phyloP scores from a whole-genome alignment of 2,888 invertebrate species.

The Apodemia hepburni region DNA sequence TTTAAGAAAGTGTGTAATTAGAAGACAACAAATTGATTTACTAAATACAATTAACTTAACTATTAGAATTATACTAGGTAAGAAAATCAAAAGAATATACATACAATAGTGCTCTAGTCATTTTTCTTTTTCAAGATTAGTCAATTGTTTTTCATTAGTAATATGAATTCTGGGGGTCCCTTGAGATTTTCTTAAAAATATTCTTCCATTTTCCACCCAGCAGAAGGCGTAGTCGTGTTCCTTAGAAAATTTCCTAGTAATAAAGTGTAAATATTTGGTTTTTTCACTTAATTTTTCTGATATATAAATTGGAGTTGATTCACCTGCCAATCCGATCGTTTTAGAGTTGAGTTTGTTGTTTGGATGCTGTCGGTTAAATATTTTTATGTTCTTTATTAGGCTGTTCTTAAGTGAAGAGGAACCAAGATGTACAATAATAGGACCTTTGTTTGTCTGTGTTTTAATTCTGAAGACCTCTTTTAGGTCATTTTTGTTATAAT shows the following conservation, averaged over 20 bases:
- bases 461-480: background rate
- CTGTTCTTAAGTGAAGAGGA: background rate
- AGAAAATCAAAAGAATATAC: too few relatives aligned
- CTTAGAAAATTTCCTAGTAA: background rate
- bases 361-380: background rate
- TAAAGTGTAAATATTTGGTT: background rate
- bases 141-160: too few relatives aligned
- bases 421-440: background rate
- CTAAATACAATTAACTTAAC: too few relatives aligned
- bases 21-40: too few relatives aligned
- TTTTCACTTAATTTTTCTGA: background rate
- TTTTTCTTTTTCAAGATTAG: too few relatives aligned
- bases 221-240: background rate
- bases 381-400: background rate
- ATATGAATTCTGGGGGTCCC: background rate
- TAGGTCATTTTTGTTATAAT: background rate
- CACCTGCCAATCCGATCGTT: background rate
- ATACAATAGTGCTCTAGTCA: too few relatives aligned
- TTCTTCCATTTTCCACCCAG: background rate
- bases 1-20: too few relatives aligned
- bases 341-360: background rate
- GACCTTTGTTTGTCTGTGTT: background rate
- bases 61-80: too few relatives aligned
- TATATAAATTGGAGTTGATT: background rate
- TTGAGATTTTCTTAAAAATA: background rate